phyloP scores from a whole-genome alignment of 2,888 invertebrate species.

The Himalopsyche japonica region DNA sequence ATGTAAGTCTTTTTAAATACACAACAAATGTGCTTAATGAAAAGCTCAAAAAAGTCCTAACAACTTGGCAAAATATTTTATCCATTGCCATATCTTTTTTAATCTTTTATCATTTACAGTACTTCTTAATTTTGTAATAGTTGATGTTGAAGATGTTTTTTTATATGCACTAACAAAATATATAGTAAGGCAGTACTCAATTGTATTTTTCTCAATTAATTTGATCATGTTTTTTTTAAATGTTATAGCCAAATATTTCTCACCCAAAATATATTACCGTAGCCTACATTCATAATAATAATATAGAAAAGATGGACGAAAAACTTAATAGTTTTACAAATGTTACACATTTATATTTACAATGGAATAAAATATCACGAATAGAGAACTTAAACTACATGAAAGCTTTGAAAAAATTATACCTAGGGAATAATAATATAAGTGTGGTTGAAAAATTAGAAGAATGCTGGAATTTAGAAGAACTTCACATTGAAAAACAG shows the following conservation, averaged over 20 bases:
- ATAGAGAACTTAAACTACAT: conserved; percentile 68
- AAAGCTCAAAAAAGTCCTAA: no score
- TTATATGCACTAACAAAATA: background rate
- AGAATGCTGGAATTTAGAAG: conserved; percentile 61
- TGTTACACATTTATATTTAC: conserved; percentile 71
- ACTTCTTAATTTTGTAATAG: no score
- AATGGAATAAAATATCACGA: conserved; percentile 75
- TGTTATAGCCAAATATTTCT: conserved; percentile 43
- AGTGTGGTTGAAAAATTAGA: conserved; percentile 72
- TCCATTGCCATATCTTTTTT: no score
- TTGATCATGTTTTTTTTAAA: conserved; percentile 4
- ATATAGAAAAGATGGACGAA: conserved; percentile 74
- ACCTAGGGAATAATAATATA: conserved; percentile 71
- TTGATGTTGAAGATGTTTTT: no score
- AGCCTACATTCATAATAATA: conserved; percentile 81
- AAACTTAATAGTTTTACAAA: conserved; percentile 63
- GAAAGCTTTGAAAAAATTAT: conserved; percentile 74
- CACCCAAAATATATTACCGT: conserved; percentile 59
- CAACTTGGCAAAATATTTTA: no score
- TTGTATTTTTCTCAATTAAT: background rate
- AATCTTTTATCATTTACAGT: no score
- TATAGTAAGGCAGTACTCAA: no score
- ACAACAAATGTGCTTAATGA: no score
- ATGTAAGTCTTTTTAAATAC: no score
- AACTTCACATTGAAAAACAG: conserved; percentile 72